Conservation (phyloP, 1,140 invertebrate genomes). For the Trachymyrmex cornetzi region DNA sequence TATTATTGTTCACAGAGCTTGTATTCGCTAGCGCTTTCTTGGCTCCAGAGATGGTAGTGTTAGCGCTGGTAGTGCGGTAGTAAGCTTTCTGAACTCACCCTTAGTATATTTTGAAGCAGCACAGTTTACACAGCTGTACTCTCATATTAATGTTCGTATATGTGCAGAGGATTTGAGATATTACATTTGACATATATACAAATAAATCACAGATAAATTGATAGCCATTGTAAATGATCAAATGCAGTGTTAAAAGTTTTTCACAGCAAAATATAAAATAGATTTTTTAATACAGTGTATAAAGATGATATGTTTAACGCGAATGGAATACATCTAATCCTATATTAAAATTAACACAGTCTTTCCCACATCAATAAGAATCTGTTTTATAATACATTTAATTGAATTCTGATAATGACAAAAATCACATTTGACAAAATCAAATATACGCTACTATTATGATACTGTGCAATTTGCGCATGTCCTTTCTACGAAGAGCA, state of each 20-base stretch:
- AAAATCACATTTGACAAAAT: background rate
- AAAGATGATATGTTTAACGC: constrained; percentile 59
- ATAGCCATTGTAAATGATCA: constrained; percentile 11
- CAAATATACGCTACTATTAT: constrained; percentile 37
- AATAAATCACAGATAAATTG: constrained; percentile 1
- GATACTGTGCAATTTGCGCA: constrained; percentile 22
- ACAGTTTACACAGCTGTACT: background rate
- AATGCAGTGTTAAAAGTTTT: background rate
- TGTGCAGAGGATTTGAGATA: background rate
- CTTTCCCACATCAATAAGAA: background rate
- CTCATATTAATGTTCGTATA: background rate
- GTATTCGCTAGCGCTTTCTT: no score
- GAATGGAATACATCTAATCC: background rate
- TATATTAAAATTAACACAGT: constrained; percentile 10
- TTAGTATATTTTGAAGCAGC: background rate
- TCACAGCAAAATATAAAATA: background rate
- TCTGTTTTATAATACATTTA: constrained; percentile 12
- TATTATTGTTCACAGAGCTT: no score
- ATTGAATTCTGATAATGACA: constrained; percentile 6
- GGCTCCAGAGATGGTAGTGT: no score
- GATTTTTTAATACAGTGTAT: background rate
- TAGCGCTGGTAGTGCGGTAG: no score
- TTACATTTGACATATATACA: background rate
- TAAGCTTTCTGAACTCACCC: no score
- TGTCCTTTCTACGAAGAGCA: constrained; percentile 66